Base-by-base conservation (phyloP, 2,113 vertebrate species). In the Phaetusa simplex region DNA sequence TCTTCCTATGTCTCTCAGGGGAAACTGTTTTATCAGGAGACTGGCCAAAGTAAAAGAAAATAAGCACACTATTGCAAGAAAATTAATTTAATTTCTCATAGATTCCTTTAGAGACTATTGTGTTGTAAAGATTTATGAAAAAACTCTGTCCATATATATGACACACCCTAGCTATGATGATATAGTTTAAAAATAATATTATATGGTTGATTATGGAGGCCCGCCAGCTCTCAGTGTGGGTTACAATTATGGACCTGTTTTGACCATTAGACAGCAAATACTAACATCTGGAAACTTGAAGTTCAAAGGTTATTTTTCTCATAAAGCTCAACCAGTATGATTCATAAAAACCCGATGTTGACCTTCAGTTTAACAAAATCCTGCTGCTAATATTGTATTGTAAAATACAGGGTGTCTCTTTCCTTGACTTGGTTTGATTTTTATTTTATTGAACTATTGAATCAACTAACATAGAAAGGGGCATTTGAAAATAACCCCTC, bases 271-370 rank as follows among this genome's bases (percentile, higher is more conserved):
- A 12, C 21, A 88, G 58, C 86, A 95, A 97, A 97, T 67, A 83
- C 70, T 94, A 97, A 97, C 96, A 98, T 98, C 97, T 98, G 97
- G 98, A 98, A 98, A 94, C 82, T 14, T 91, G 69, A 94, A 97
- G 96, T 95, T 97, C 79, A 98, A 97, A 97, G 94, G 96, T 97
- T 85, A 74, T 86, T 96, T 98, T 96, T 78, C 90, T 97, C 91
- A 97, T 97, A 96, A 98, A 98, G 92, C 36, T 91, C 64, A 61
- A 96, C 17, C 38, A 89, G 55, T 83, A 95, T 95, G 89, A 97
- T 95, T 98, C 93, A 96, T 97, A 97, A 96, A 95, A 98, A 96
- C 45, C 64, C 73, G n/a, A 67, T 88, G 40, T 3, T 98, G 92
- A 97, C 93, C 93, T 97, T 90, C 69, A 81, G 14, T 90, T 93